phyloP scores from a whole-genome alignment of 2,888 invertebrate species.

The Tetropium fuscum region DNA sequence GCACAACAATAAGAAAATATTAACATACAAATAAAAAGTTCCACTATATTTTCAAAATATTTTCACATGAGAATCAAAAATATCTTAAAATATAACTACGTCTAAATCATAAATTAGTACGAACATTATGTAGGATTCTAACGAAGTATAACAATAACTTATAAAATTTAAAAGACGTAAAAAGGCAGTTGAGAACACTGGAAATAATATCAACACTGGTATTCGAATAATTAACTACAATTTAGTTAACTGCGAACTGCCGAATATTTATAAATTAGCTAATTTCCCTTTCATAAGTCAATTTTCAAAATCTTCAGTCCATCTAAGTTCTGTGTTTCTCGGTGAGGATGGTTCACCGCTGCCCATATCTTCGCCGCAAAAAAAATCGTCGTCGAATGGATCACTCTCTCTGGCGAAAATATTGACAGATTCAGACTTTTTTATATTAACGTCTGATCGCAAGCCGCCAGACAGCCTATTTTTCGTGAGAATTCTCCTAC shows the following conservation, averaged over 20 bases:
- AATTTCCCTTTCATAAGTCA: constrained; percentile 23
- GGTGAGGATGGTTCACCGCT: constrained; percentile 41
- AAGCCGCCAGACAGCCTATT: constrained; percentile 54
- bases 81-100: constrained; percentile 26
- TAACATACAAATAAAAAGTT: constrained; percentile 46
- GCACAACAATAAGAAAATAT: constrained; percentile 36
- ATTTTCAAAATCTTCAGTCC: constrained; percentile 67
- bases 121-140: constrained; percentile 32
- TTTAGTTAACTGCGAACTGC: constrained; percentile 19
- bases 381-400: constrained; percentile 92
- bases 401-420: constrained; percentile 89
- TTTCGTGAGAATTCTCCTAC: constrained; percentile 56
- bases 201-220: constrained; percentile 43
- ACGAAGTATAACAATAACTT: constrained; percentile 43
- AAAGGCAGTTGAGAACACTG: constrained; percentile 42
- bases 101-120: constrained; percentile 40
- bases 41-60: constrained; percentile 47
- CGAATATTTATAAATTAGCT: constrained; percentile 26
- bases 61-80: constrained; percentile 32
- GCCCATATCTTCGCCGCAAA: constrained; percentile 67
- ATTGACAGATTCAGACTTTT: constrained; percentile 91
- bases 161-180: constrained; percentile 40
- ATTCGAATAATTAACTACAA: constrained; percentile 37
- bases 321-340: constrained; percentile 60
- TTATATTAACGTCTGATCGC: constrained; percentile 73